These are phyloP conservation scores for Peromyscus nudipes DNA, from an alignment of 2,797 vertebrate species.

Conservation along the genomic window DNA sequence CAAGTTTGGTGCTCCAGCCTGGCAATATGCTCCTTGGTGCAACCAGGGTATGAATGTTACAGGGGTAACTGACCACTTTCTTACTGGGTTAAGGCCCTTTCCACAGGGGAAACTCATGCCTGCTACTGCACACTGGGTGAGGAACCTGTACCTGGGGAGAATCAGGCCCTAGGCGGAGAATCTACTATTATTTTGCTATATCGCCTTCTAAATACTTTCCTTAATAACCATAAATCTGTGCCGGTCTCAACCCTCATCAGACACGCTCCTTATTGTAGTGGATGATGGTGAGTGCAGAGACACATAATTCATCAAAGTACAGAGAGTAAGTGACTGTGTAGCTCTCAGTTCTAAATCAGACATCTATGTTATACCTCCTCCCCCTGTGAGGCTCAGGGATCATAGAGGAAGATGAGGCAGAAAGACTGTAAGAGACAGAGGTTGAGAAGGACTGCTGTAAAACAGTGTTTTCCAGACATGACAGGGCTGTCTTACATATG, in stretches of 20 bases:
- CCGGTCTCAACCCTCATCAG: background rate
- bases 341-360: background rate
- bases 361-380: fast-evolving
- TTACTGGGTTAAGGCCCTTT: background rate
- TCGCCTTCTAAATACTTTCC: background rate
- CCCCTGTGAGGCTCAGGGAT: background rate
- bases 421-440: background rate
- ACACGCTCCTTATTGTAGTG: background rate
- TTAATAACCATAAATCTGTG: background rate
- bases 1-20: background rate
- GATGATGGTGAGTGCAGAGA: background rate
- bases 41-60: background rate
- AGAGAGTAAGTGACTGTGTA: background rate
- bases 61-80: background rate
- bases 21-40: background rate
- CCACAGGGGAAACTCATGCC: background rate
- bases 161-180: background rate
- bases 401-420: background rate
- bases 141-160: background rate
- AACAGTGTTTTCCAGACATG: background rate
- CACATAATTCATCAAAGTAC: background rate
- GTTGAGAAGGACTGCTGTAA: background rate
- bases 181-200: background rate
- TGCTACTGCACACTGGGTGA: background rate
- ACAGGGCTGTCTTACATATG: background rate